Base-by-base conservation (phyloP, 2,888 invertebrate genomes). In the Scaptomyza caliginosa region DNA sequence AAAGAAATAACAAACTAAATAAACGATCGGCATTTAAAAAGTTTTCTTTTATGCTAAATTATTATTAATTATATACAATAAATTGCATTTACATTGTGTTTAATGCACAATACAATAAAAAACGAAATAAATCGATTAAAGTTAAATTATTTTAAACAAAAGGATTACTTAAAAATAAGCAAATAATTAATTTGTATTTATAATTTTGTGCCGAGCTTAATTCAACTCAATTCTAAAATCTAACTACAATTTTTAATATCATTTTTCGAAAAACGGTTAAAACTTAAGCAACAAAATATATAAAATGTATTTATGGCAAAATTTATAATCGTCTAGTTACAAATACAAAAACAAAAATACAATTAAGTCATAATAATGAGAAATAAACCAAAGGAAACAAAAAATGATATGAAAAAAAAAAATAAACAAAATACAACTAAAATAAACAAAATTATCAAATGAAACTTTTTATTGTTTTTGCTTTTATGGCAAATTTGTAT, bases 271-370 rank as follows among this genome's bases (percentile, higher is more conserved):
- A 48, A 39, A 28, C 24, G n/a, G 30, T 48, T 17, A 6, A 38
- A 54, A 24, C 11, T 40, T 8, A 46, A 30, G n/a, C 1, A 8
- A 28, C 1, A n/a, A 52, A 28, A 45, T 42, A 56, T 49, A 48
- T 32, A 51, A 48, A 70, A 45, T 48, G 54, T 57, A 74, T 65
- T 70, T 52, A 74, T 50, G 43, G 43, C 63, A 72, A 76, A 60
- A 60, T 77, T 84, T 77, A 86, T 86, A 86, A 84, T 81, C 74
- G 81, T 80, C 81, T 82, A 81, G 86, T 83, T 67, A 79, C 56
- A 63, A 49, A 62, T 57, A 54, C 16, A 36, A 52, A 54, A 8
- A 34, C 4, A 32, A 32, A 32, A 13, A 16, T n/a, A 30, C 2
- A 30, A 43, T 10, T 45, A 50, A 56, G 42, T 46, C 21, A 42